Conservation (phyloP, 2,888 invertebrate species). For the Trissolcus japonicus region DNA sequence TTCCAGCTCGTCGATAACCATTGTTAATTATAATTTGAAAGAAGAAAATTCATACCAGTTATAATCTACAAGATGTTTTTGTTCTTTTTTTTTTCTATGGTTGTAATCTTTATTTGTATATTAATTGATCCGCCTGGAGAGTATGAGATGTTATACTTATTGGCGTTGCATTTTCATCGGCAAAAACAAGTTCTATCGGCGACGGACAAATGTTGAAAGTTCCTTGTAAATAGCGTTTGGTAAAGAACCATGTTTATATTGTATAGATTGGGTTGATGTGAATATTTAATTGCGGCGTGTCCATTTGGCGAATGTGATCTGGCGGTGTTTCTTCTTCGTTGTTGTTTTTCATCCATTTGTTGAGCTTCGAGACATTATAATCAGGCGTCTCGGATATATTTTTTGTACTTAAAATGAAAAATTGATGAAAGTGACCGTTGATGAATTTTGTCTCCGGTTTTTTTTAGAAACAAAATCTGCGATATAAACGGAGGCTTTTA, state of each 20-base stretch:
- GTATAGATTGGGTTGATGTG: conserved; percentile 2
- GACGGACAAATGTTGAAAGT: conserved; percentile 1
- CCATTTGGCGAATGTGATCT: too few relatives aligned
- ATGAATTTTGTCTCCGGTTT: too few relatives aligned
- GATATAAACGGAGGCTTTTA: too few relatives aligned
- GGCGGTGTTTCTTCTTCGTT: too few relatives aligned
- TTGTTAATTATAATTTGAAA: background rate
- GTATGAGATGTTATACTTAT: too few relatives aligned
- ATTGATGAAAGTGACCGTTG: too few relatives aligned
- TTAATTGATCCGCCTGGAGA: background rate
- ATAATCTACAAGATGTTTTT: background rate
- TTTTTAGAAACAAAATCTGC: too few relatives aligned
- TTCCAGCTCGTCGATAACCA: conserved; percentile 1
- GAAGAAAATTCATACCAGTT: conserved; percentile 20
- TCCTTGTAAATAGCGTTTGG: conserved; percentile 18
- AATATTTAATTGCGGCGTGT: too few relatives aligned
- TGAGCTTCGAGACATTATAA: too few relatives aligned
- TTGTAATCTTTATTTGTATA: background rate
- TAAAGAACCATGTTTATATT: conserved; percentile 12
- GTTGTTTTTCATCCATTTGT: too few relatives aligned
- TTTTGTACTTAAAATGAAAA: too few relatives aligned
- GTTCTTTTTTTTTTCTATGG: background rate
- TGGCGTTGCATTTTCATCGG: background rate
- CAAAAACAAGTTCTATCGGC: conserved; percentile 3
- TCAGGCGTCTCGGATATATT: too few relatives aligned